Percentiles rank a stretch among this genome's conserved stretches.
Conservation (phyloP, 1,140 invertebrate genomes). For the Mesaphorura yosii region DNA sequence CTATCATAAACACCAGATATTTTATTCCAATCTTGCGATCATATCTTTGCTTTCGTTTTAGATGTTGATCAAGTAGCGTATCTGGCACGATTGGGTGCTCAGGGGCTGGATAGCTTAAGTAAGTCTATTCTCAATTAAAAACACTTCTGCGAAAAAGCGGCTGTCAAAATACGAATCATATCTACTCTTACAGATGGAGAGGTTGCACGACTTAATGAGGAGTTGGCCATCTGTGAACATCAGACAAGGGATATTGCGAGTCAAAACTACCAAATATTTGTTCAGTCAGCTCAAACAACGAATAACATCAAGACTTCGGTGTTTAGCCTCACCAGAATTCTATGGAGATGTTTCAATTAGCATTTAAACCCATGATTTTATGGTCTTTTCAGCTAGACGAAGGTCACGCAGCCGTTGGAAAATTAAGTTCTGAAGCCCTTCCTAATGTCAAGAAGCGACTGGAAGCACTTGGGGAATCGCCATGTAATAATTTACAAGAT, state of each 20-base stretch:
- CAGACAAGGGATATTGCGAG: slow-evolving; percentile 30
- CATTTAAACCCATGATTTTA: not conserved
- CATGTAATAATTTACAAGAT: slow-evolving; percentile 15
- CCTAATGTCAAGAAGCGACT: slow-evolving; percentile 16
- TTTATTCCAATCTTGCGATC: too few relatives aligned
- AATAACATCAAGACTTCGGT: slow-evolving; percentile 28
- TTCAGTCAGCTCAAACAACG: slow-evolving; percentile 30
- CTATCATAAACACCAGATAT: too few relatives aligned
- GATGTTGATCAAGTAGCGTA: slow-evolving; percentile 23
- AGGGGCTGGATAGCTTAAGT: slow-evolving; percentile 28
- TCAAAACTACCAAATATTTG: slow-evolving; percentile 31
- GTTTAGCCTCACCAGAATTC: slow-evolving; percentile 11
- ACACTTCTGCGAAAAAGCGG: not conserved
- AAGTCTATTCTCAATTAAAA: slow-evolving; percentile 6
- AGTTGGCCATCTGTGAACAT: slow-evolving; percentile 30
- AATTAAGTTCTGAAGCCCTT: slow-evolving; percentile 17
- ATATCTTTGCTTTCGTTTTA: too few relatives aligned
- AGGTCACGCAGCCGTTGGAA: slow-evolving; percentile 17
- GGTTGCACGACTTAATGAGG: slow-evolving; percentile 27
- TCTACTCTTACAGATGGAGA: slow-evolving; percentile 23
- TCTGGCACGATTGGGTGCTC: slow-evolving; percentile 17
- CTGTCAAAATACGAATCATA: not conserved
- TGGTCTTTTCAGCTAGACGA: slow-evolving; percentile 18
- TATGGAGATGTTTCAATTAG: not conserved
- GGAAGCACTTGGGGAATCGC: slow-evolving; percentile 11